Base-by-base conservation (phyloP, 2,888 invertebrate species). In the Galeopsomyia nigrocyanea region DNA sequence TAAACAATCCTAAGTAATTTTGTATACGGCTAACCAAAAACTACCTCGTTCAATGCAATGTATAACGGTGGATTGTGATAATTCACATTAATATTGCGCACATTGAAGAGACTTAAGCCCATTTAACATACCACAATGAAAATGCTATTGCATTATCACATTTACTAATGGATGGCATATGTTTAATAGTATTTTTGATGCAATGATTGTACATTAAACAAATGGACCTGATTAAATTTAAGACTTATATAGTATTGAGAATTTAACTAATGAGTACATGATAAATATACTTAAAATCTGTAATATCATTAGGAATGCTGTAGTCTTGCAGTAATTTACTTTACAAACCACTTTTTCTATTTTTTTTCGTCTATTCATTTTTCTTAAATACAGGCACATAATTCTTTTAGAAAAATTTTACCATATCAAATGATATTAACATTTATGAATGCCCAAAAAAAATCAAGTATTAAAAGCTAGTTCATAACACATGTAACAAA, bases 211-310 rank as follows among this genome's bases (percentile, higher is more conserved):
- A 51, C 70, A 49, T 62, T 56, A 63, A 62, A 67, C 10, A 63
- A 61, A 66, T 66, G 71, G 69, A 69, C 71, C 71, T 75, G 71
- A 75, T 72, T 75, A 75, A 68, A 71, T 64, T 68, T 75, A 75
- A 75, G 75, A 68, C n/a, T 19, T 19, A 16, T 47, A 39, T 39
- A 61, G 47, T 51, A 68, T 56, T 46, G 61, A 57, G 19, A 71
- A 26, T 31, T 69, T 74, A 57, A 19, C 19, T 22, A 22, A 69
- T 61, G 17, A 65, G 19, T 63, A 61, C 69, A 66, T 72, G 69
- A 75, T 71, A 68, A 67, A 31, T 63, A 58, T 19, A 50, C 50
- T 65, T 39, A 39, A 39, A 9, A 39, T 39, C 13, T 39, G 39
- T 39, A 39, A 39, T 39, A 39, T 39, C 13, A 13, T 39, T 39